phyloP scores from a whole-genome alignment of 2,797 vertebrate genomes.

The Spizella passerina region DNA sequence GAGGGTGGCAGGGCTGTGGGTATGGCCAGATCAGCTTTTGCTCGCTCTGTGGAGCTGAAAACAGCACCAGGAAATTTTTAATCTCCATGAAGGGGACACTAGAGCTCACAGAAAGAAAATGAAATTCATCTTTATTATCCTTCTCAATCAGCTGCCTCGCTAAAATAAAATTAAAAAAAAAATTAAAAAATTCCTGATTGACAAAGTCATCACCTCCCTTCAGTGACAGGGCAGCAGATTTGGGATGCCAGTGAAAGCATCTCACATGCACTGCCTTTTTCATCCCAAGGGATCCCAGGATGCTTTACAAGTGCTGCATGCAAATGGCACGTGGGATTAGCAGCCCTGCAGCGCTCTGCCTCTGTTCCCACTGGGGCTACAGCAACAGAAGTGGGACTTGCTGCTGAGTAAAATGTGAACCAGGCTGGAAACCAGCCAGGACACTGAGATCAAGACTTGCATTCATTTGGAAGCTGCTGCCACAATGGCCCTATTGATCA shows the following conservation, averaged over 20 bases:
- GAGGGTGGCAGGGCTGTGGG: background rate
- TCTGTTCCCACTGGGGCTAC: background rate
- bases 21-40: slow-evolving; percentile 43
- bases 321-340: slow-evolving; percentile 54
- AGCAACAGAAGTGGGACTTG: background rate
- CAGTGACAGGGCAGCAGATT: background rate
- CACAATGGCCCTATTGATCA: slow-evolving; percentile 40
- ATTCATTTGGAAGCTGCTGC: slow-evolving; percentile 28
- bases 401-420: slow-evolving; percentile 24
- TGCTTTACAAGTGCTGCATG: slow-evolving; percentile 6
- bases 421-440: background rate
- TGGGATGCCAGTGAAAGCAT: background rate
- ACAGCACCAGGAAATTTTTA: slow-evolving; percentile 46
- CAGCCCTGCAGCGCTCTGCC: background rate
- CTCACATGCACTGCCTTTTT: background rate
- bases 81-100: slow-evolving; percentile 51
- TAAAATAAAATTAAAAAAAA: background rate
- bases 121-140: slow-evolving; percentile 17
- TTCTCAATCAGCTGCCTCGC: background rate
- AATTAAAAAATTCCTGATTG: background rate
- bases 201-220: background rate
- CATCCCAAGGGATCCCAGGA: slow-evolving; percentile 8
- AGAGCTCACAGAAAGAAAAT: slow-evolving; percentile 26
- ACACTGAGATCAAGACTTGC: slow-evolving; percentile 11
- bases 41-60: slow-evolving; percentile 44